phyloP scores from a whole-genome alignment of 2,113 vertebrate genomes.

The Platycercus adscitus region DNA sequence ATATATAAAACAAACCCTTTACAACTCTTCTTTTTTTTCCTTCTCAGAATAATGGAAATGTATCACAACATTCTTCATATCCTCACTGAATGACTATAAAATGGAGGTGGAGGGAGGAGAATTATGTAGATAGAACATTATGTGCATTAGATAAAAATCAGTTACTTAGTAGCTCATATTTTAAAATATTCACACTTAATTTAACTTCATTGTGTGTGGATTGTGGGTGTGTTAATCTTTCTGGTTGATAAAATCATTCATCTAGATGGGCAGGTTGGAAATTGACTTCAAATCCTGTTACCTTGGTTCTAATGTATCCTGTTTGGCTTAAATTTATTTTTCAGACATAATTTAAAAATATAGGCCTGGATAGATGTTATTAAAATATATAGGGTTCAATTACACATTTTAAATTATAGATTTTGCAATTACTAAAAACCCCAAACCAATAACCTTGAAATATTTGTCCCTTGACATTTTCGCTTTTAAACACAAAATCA shows the following conservation, averaged over 20 bases:
- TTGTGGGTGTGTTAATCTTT: background rate
- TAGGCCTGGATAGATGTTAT: background rate
- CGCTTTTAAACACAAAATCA: background rate
- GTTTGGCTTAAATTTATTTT: background rate
- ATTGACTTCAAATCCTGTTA: background rate
- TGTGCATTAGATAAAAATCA: background rate
- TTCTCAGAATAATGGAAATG: background rate
- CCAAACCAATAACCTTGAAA: rapidly evolving
- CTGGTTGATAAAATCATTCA: background rate
- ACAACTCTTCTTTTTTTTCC: background rate
- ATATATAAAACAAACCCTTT: background rate
- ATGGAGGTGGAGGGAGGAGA: background rate
- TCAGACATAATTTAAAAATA: background rate
- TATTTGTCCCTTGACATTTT: background rate
- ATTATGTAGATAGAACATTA: slow-evolving; percentile 24
- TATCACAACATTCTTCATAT: background rate
- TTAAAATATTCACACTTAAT: slow-evolving; percentile 46
- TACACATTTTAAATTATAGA: background rate
- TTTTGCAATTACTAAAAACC: background rate
- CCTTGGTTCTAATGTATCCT: background rate
- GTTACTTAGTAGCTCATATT: background rate
- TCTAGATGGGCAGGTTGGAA: background rate
- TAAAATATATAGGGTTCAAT: background rate
- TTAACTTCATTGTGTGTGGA: slow-evolving; percentile 16
- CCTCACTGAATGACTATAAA: background rate